Percentiles rank a stretch among this genome's conserved stretches.
Evolutionary conservation across 1,140 invertebrate genomes (phyloP).

Genomic region (Epicauta chinensis): DNA sequence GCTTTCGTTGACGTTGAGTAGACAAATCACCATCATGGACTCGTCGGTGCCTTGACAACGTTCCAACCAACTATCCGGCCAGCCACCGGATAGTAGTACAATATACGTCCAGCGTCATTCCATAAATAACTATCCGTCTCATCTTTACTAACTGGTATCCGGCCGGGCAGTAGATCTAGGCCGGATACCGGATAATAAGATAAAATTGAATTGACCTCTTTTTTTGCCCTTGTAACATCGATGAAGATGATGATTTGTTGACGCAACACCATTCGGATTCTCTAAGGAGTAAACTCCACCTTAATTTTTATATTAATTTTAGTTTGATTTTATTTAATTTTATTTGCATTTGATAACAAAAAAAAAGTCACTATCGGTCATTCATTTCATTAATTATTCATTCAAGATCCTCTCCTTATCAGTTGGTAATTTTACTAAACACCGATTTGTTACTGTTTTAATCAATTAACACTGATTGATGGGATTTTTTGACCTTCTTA

Average conservation of each 20-base stretch:
- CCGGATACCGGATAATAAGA: no score
- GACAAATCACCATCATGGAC: no score
- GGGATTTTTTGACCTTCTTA: conserved; percentile 2
- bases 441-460: conserved; percentile 9
- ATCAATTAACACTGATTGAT: conserved; percentile 14
- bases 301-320: conserved; percentile 17
- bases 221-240: not conserved
- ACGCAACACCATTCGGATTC: conserved; percentile 16
- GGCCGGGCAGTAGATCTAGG: no score
- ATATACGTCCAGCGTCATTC: no score
- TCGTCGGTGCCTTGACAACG: no score
- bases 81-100: no score
- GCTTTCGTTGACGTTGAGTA: conserved; percentile 17
- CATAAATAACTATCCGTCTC: not conserved
- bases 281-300: conserved; percentile 41
- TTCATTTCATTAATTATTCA: not conserved
- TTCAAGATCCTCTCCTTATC: not conserved
- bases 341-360: conserved; percentile 38
- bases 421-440: conserved; percentile 1
- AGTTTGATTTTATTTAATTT: conserved; percentile 12
- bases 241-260: conserved; percentile 8
- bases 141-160: no score
- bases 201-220: no score
- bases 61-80: no score
- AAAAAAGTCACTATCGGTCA: conserved; percentile 18